Conservation (phyloP, 2,113 vertebrate genomes). For the Phaetusa simplex region DNA sequence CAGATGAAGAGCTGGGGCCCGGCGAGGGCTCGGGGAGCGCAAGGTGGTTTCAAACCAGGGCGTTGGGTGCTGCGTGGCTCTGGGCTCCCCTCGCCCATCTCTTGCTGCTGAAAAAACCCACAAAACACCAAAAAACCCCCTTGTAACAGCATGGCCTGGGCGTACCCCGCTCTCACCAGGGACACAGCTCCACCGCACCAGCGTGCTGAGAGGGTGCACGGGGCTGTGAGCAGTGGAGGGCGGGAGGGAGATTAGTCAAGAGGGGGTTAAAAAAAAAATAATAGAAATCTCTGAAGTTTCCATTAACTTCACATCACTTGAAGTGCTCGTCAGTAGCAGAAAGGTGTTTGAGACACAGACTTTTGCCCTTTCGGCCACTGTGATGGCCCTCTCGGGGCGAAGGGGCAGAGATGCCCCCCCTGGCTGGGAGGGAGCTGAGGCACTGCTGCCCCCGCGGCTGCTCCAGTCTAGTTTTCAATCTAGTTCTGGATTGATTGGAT, state of each 20-base stretch:
- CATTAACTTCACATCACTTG: too few relatives aligned
- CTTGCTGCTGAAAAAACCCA: background rate
- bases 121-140: too few relatives aligned
- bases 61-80: background rate
- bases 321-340: background rate
- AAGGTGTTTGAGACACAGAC: accelerated
- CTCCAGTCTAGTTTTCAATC: background rate
- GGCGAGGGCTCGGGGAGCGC: accelerated
- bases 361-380: background rate
- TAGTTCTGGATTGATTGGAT: background rate
- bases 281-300: background rate
- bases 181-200: too few relatives aligned
- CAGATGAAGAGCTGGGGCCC: background rate
- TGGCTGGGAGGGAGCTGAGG: too few relatives aligned
- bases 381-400: accelerated
- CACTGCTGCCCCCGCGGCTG: accelerated
- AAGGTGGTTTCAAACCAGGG: background rate
- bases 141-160: accelerated
- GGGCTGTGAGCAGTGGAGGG: accelerated
- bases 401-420: background rate
- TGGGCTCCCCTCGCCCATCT: too few relatives aligned
- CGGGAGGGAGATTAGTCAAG: background rate
- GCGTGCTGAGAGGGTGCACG: background rate
- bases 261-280: background rate
- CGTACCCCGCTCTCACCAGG: background rate